A percentile compares a stretch with the other conserved stretches of the same genome.
Evolutionary conservation across 2,113 vertebrate genomes (phyloP).

Genomic region (Geococcyx californianus): DNA sequence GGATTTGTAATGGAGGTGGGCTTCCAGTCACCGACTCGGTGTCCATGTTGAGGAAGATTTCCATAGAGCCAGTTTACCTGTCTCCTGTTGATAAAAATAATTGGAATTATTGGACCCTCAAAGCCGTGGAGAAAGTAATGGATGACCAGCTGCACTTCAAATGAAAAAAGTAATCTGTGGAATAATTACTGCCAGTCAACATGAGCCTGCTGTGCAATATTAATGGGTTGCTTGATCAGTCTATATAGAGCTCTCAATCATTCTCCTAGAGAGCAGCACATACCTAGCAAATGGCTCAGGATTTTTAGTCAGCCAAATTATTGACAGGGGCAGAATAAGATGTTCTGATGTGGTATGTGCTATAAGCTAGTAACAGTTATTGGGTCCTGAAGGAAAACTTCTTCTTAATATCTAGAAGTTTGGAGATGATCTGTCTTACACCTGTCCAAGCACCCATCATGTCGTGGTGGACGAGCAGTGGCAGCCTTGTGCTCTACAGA

Average conservation of each 20-base stretch:
- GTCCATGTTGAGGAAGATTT: background rate
- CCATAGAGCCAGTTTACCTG: background rate
- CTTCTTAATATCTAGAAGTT: background rate
- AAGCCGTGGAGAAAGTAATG: conserved; percentile 28
- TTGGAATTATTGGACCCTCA: conserved; percentile 45
- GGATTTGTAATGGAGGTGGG: background rate
- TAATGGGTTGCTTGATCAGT: conserved; percentile 46
- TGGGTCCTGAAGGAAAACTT: background rate
- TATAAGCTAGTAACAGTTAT: background rate
- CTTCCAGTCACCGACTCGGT: background rate
- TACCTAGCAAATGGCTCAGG: background rate
- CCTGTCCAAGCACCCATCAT: background rate
- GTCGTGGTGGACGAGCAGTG: background rate
- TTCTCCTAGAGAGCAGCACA: conserved; percentile 14
- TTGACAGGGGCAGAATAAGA: background rate
- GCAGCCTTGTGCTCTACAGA: background rate
- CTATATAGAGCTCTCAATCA: conserved; percentile 32
- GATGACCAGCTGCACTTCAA: conserved; percentile 34
- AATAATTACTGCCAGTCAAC: conserved; percentile 43
- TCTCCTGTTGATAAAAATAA: conserved; percentile 36
- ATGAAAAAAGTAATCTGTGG: conserved; percentile 24
- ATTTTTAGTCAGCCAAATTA: background rate
- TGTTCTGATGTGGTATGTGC: background rate
- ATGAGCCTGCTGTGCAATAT: conserved; percentile 26
- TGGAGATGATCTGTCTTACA: background rate